Conservation (phyloP, 2,113 vertebrate genomes). For the Calypte anna region DNA sequence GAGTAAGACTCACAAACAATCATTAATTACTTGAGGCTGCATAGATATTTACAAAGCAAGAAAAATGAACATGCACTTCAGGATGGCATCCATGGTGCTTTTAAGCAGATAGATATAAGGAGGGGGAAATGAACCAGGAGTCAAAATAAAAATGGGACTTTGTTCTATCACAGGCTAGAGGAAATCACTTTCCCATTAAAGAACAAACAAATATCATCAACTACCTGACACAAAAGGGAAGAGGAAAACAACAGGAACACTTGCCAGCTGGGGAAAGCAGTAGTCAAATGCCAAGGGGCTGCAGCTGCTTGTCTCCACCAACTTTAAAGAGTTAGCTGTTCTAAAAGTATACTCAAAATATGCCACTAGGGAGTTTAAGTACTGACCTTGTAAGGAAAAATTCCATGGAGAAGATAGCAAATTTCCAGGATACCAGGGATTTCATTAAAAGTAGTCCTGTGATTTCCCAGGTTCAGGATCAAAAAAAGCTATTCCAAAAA, state of each 20-base stretch:
- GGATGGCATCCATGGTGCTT: neutral
- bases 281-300: neutral
- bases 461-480: slow-evolving; percentile 24
- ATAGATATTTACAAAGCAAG: neutral
- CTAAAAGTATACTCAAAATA: neutral
- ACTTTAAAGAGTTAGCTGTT: slow-evolving; percentile 4
- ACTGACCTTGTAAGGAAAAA: slow-evolving; percentile 67
- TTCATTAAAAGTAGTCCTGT: neutral
- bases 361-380: neutral
- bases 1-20: neutral
- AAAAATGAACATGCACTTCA: neutral
- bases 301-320: slow-evolving; percentile 10
- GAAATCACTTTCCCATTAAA: slow-evolving; percentile 3
- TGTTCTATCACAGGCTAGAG: neutral
- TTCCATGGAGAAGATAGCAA: neutral
- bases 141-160: slow-evolving; percentile 27
- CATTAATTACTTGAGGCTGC: neutral
- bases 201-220: slow-evolving; percentile 27
- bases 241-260: slow-evolving; percentile 51
- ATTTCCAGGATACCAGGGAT: slow-evolving; percentile 17
- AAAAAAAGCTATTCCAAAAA: slow-evolving; percentile 50
- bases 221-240: neutral
- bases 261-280: neutral
- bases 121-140: neutral
- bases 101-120: neutral